These are phyloP conservation scores for Kryptolebias ocellatus DNA, from an alignment of 2,797 vertebrate genomes.

Conservation along the genomic window DNA sequence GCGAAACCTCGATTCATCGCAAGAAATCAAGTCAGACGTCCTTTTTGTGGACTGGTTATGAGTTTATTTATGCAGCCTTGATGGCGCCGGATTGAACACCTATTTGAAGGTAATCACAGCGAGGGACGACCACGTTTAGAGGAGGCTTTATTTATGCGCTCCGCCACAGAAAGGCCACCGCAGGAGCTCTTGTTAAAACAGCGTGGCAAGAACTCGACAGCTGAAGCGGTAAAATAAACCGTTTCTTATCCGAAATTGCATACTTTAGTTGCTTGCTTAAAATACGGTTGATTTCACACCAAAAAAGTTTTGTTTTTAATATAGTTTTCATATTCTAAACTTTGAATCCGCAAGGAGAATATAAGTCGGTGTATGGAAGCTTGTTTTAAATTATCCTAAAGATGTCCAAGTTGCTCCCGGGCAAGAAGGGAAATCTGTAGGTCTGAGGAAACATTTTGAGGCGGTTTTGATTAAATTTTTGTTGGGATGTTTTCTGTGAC, in stretches of 20 bases:
- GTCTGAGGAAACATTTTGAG: too few relatives aligned
- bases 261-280: too few relatives aligned
- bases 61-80: constrained; percentile 75
- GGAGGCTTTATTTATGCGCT: constrained; percentile 25
- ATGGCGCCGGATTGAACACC: constrained; percentile 64
- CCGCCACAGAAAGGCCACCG: constrained; percentile 8
- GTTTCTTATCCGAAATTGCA: neutral
- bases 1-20: constrained; percentile 75
- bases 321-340: too few relatives aligned
- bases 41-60: constrained; percentile 72
- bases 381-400: too few relatives aligned
- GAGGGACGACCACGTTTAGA: neutral
- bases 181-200: constrained; percentile 24
- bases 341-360: too few relatives aligned
- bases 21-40: constrained; percentile 79
- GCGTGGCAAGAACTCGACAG: neutral
- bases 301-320: too few relatives aligned
- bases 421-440: too few relatives aligned
- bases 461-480: too few relatives aligned
- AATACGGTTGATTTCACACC: too few relatives aligned
- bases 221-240: constrained; percentile 7
- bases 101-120: constrained; percentile 37
- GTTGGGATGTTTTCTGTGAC: too few relatives aligned
- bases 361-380: too few relatives aligned
- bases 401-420: too few relatives aligned